Evolutionary conservation across 2,113 vertebrate genomes (phyloP).

Genomic region (Syngnathus typhle): DNA sequence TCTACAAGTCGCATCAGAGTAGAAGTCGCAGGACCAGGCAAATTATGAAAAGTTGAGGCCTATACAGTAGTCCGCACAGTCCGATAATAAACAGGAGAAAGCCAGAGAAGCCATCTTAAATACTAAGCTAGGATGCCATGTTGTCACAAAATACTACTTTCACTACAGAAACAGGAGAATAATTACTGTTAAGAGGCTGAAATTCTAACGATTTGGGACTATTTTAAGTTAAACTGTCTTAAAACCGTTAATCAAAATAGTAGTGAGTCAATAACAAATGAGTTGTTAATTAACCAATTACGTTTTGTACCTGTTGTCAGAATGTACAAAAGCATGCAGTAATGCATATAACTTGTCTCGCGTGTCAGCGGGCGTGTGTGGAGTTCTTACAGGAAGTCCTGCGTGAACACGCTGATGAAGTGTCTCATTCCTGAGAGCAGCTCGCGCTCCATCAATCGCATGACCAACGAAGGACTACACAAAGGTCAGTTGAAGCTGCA

Average conservation of each 20-base stretch:
- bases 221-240: too few species aligned
- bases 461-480: conserved; percentile 89
- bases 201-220: too few species aligned
- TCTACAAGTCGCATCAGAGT: too few species aligned
- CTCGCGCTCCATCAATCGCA: conserved; percentile 84
- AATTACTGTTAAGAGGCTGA: too few species aligned
- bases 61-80: too few species aligned
- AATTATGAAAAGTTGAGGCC: too few species aligned
- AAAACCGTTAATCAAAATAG: neutral
- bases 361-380: conserved; percentile 79
- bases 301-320: neutral
- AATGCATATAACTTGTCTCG: neutral
- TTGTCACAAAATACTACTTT: too few species aligned
- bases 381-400: conserved; percentile 89
- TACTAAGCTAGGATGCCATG: too few species aligned
- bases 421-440: conserved; percentile 87
- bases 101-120: too few species aligned
- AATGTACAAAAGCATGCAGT: neutral
- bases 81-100: too few species aligned
- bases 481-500: conserved; percentile 71
- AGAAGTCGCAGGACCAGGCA: too few species aligned
- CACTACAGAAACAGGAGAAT: too few species aligned
- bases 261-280: neutral
- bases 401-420: conserved; percentile 89
- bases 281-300: neutral